Evolutionary conservation across 1,140 invertebrate genomes (phyloP).

Genomic region (Plectrocnemia conspersa): DNA sequence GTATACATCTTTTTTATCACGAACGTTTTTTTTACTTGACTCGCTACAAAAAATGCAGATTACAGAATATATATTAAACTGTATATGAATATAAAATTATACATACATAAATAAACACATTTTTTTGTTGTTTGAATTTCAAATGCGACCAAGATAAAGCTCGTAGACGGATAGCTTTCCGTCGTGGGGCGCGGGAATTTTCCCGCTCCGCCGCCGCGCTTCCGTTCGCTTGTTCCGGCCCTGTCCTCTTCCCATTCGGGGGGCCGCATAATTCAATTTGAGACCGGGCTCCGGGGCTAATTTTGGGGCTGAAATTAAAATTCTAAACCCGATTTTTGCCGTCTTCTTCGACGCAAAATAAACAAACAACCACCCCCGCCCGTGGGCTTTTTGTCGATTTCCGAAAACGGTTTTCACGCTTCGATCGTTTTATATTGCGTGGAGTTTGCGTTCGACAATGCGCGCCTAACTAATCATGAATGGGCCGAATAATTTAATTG

Average conservation of each 20-base stretch:
- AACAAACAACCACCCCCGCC: too few species aligned
- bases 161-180: conserved; percentile 14
- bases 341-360: neutral
- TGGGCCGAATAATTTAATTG: too few species aligned
- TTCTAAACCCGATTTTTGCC: neutral
- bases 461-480: too few species aligned
- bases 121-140: conserved; percentile 21
- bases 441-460: too few species aligned
- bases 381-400: too few species aligned
- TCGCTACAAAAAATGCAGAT: conserved; percentile 23
- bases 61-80: too few species aligned
- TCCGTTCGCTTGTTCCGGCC: conserved; percentile 12
- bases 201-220: conserved; percentile 12
- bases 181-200: conserved; percentile 17
- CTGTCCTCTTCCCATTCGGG: neutral
- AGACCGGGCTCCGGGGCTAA: neutral
- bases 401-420: too few species aligned
- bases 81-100: too few species aligned
- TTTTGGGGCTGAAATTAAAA: conserved; percentile 8
- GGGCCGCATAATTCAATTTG: conserved; percentile 12
- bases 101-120: too few species aligned
- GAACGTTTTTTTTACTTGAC: too few species aligned
- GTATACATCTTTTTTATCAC: too few species aligned
- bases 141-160: conserved; percentile 15
- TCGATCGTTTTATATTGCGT: too few species aligned